phyloP scores from a whole-genome alignment of 2,797 vertebrate species.

The Lagocephalus sceleratus region DNA sequence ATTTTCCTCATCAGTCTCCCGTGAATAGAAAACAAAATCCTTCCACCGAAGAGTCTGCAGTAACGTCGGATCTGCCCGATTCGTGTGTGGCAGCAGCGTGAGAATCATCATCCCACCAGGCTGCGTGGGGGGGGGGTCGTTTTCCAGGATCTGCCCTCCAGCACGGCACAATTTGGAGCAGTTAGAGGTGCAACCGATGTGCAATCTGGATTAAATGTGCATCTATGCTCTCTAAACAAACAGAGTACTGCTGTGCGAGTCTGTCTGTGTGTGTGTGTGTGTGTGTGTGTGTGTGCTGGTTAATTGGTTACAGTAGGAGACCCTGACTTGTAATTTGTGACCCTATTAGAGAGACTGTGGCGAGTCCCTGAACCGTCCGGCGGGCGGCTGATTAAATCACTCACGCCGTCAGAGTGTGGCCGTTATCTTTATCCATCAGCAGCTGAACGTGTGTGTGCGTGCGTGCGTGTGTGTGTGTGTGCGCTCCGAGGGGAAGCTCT shows the following conservation, averaged over 20 bases:
- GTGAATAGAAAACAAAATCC: slow-evolving; percentile 8
- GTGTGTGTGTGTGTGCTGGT: slow-evolving; percentile 23
- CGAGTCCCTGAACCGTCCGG: slow-evolving; percentile 6
- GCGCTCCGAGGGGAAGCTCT: slow-evolving; percentile 11
- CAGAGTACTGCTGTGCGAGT: no score
- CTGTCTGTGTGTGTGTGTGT: slow-evolving; percentile 7
- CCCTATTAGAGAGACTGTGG: slow-evolving; percentile 8
- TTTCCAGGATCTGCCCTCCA: not conserved
- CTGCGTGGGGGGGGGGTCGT: no score
- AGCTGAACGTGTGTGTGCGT: slow-evolving; percentile 24
- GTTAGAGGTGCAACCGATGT: no score
- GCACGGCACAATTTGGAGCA: no score
- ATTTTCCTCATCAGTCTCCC: slow-evolving; percentile 35
- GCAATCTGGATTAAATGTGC: no score
- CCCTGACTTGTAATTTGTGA: slow-evolving; percentile 22
- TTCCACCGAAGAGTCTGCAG: slow-evolving; percentile 11
- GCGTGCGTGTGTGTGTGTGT: no score
- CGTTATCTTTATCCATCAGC: slow-evolving; percentile 50
- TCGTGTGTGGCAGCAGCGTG: no score
- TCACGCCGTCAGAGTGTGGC: slow-evolving; percentile 34
- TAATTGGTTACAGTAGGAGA: slow-evolving; percentile 27
- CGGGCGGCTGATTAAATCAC: slow-evolving; percentile 35
- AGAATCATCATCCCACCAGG: no score
- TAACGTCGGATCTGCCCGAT: slow-evolving; percentile 27
- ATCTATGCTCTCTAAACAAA: no score